phyloP scores from a whole-genome alignment of 2,113 vertebrate species.

The Oxyruncus cristatus region DNA sequence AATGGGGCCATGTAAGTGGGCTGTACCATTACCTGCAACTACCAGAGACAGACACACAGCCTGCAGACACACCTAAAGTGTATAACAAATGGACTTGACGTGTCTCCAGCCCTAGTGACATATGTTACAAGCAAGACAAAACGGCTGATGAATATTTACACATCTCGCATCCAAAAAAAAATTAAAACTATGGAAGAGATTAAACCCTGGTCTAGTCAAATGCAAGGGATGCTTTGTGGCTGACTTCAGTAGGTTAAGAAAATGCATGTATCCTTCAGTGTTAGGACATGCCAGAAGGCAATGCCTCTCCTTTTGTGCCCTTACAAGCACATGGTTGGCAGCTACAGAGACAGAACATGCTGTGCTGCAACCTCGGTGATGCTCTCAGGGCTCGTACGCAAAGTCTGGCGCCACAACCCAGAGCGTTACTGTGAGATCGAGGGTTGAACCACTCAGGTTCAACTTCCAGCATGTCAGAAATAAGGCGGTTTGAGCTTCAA shows the following conservation, averaged over 20 bases:
- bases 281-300: background rate
- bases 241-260: background rate
- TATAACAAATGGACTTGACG: background rate
- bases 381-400: background rate
- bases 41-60: background rate
- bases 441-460: background rate
- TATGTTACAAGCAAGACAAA: background rate
- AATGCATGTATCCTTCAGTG: background rate
- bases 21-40: background rate
- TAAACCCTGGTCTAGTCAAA: background rate
- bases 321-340: background rate
- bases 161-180: background rate
- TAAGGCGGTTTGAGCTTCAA: background rate
- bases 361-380: background rate
- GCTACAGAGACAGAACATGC: background rate
- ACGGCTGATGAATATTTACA: background rate
- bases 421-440: fast-evolving
- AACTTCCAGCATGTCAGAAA: background rate
- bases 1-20: background rate
- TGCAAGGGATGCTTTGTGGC: background rate
- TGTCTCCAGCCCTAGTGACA: background rate
- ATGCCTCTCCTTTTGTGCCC: background rate
- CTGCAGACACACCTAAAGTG: background rate
- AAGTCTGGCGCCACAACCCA: background rate
- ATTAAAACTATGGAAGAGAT: background rate